Percentiles rank a stretch among this genome's conserved stretches.
phyloP scores from a whole-genome alignment of 2,113 vertebrate species.

The Nibea albiflora region DNA sequence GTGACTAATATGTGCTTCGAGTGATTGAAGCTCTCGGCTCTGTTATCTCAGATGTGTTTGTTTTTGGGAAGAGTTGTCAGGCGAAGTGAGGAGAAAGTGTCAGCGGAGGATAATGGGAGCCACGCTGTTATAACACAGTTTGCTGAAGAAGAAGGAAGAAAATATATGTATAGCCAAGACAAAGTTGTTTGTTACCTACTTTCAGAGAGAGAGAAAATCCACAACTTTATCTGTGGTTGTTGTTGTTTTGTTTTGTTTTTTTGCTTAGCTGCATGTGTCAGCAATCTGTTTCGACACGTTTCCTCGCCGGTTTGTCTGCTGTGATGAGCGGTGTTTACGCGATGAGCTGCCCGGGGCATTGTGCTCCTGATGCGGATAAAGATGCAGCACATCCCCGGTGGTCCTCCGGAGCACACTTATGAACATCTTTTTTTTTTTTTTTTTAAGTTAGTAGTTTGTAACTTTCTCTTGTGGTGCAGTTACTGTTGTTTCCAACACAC shows the following conservation, averaged over 20 bases:
- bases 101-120: background rate
- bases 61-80: slow-evolving; percentile 33
- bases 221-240: background rate
- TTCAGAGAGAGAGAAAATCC: background rate
- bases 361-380: slow-evolving; percentile 22
- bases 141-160: background rate
- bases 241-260: background rate
- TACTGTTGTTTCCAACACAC: background rate
- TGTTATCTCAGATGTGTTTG: background rate
- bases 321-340: slow-evolving; percentile 1
- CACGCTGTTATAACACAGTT: background rate
- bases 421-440: too few relatives aligned
- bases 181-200: background rate
- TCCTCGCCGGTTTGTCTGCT: background rate
- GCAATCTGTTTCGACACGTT: background rate
- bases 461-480: background rate
- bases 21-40: background rate
- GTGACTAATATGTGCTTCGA: background rate
- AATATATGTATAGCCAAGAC: background rate
- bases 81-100: slow-evolving; percentile 37
- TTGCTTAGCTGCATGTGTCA: background rate
- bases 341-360: slow-evolving; percentile 12
- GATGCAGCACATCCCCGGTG: background rate
- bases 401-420: background rate
- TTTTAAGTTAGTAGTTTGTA: too few relatives aligned